Base-by-base conservation (phyloP, 1,140 invertebrate species). In the Pollicipes pollicipes region DNA sequence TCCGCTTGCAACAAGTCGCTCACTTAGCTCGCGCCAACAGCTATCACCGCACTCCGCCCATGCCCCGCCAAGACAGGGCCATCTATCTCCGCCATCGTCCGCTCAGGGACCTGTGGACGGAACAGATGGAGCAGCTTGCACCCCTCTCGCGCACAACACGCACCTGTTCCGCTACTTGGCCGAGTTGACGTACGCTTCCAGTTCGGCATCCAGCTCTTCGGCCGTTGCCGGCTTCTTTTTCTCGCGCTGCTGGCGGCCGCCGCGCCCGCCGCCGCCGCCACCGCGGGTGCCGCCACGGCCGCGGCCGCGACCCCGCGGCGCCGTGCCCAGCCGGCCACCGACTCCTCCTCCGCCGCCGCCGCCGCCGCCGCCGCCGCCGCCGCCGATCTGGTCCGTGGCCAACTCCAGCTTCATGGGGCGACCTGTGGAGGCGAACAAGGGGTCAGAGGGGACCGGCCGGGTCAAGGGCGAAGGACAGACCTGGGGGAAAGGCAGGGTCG, bases 201-300 rank as follows among this genome's bases (percentile, higher is more conserved):
- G 82, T 81, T 97, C 91, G 32, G 93, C 93, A 81, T 97, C 93
- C 66, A 97, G 81, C 82, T 96, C 90, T 82, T 94, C 93, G 45
- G 91, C 90, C 68, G 93, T 95, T 31, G 89, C 88, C 35, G 78
- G 75, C 72, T 78, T 79, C 70, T 75, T 75, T 37, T 77, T 75
- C 35, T 35, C 76, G 30, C 78, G 72, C 75, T 82, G 82, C 13
- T 80, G 77, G 16, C 81, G 80, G n/a, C 83, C 82, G 67, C 85
- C 83, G 32, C 73, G 64, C 45, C 74, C 73, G 26, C 77, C 72
- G 17, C 75, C 72, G 27, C 77, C 71, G 66, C 75, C 72, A n/a
- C 75, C 74, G 35, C 74, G 26, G 21, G 73, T 70, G 64, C 76
- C 71, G 70, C 73, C 77, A 30, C 78, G 76, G 68, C 79, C 75